Base-by-base conservation (phyloP, 1,140 invertebrate genomes). In the Penaeus indicus region DNA sequence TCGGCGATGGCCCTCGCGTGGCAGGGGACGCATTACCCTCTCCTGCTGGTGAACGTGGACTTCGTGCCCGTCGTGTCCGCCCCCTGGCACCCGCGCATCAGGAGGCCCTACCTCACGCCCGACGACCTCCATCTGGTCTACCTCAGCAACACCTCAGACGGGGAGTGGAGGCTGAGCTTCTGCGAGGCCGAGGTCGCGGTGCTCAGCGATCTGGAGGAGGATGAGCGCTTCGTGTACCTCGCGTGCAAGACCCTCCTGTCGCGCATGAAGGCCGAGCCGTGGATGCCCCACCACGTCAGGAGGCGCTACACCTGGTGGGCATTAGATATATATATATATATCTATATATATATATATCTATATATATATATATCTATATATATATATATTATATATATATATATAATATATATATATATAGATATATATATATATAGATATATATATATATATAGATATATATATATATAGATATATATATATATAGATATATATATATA, bases 111-210 rank as follows among this genome's bases (percentile, higher is more conserved):
- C 8, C 82, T 84, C n/a, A 84, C 63, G 3, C 32, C 82, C 11
- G 32, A 3, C 32, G 47, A 42, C 25, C 21, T 47, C 62, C n/a
- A 22, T 0, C 62, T 25, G 5, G n/a, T 84, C 5, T 67, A 84
- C 18, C 63, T 84, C 27, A 69, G 82, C 19, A 69, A 67, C 32
- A 67, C 63, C 5, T 32, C 82, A 4, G 82, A 84, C 18, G 82
- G 82, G 19, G 62, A 32, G 19, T 84, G 82, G 82, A 62, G 82
- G 38, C 69, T 62, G 16, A 84, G 82, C 63, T 84, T 84, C 63
- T n/a, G 62, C 62, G 27, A 38, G 22, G 38, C 63, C 0, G 82
- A 84, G 62, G 82, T 64, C 11, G 82, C 64, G 21, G 63, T 84
- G 7, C 32, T 84, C 27, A 69, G 38, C 22, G n/a, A 18, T 0